Evolutionary conservation across 2,888 invertebrate genomes (phyloP), one percentile per base, ranked within the genome.

Genomic region (Margaritifera margaritifera): DNA sequence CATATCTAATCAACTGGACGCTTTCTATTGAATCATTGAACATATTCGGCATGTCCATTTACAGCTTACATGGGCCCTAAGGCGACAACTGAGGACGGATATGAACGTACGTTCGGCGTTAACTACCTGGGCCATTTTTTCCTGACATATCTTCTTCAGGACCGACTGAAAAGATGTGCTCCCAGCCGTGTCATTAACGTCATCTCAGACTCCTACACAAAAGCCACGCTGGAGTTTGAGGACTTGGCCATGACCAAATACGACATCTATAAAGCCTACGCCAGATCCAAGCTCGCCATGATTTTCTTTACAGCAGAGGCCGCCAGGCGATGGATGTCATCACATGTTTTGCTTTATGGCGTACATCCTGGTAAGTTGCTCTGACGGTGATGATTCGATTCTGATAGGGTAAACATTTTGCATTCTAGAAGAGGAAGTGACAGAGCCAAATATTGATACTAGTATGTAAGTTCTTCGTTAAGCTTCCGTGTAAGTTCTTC

Each of bases 71-170:
- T 87, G 80, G 87, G 87, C 15, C 87, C 87, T 8, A 82, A 83
- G 64, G 75, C 79, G 0, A 80, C 76, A 6, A 85, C 87, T 1
- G 78, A 76, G 6, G 86, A 88, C 67, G 84, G 84, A 0, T 76
- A 82, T 31, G 87, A 88, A 72, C 68, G 80, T 22, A 68, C 67
- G 19, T 81, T 88, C 54, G 86, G 85, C 4, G 86, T 86, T 18
- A 88, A 88, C 77, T 83, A 84, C 72, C 77, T 88, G 8, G 86
- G 86, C 5, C 87, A 87, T 66, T 87, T 86, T 77, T 83, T 84
- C 69, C 79, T 88, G 66, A 86, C 86, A 3, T 69, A 81, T 60
- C 77, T 87, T 6, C 74, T 87, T 54, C 71, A 76, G 54, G 82
- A 83, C 42, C 80, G 80, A 63, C 74, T 84, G 56, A 71, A 73